These are phyloP conservation scores for Colius striatus DNA, from an alignment of 2,113 vertebrate genomes.

Conservation along the genomic window DNA sequence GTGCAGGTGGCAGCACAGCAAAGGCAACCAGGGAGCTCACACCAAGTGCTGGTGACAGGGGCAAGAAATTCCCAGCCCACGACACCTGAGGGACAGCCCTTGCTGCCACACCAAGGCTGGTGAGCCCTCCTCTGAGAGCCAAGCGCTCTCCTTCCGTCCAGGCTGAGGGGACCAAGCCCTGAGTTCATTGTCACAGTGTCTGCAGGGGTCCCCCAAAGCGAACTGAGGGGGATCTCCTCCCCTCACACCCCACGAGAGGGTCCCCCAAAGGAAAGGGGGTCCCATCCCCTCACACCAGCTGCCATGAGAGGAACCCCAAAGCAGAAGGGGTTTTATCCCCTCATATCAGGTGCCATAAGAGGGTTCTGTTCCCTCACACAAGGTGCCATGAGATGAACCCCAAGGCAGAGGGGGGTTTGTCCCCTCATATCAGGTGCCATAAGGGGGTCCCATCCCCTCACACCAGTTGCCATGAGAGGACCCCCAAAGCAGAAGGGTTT, in stretches of 20 bases:
- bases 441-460: too few relatives aligned
- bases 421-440: too few relatives aligned
- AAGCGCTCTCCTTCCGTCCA: background rate
- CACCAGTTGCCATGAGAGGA: background rate
- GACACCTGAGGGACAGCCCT: too few relatives aligned
- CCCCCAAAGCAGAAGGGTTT: background rate
- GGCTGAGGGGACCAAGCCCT: background rate
- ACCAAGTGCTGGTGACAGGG: too few relatives aligned
- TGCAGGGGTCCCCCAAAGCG: background rate
- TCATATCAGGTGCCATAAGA: background rate
- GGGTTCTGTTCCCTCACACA: too few relatives aligned
- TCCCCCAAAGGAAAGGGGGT: too few relatives aligned
- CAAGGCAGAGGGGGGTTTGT: too few relatives aligned
- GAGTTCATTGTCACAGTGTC: rapidly evolving
- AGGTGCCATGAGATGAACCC: too few relatives aligned
- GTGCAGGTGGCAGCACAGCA: rapidly evolving
- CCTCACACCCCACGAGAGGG: too few relatives aligned
- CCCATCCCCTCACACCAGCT: too few relatives aligned
- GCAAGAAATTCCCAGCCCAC: background rate
- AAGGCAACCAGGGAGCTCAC: background rate
- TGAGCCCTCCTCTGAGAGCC: too few relatives aligned
- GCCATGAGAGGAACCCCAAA: background rate
- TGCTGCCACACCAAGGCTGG: too few relatives aligned
- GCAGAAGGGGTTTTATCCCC: background rate
- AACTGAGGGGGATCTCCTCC: rapidly evolving